A percentile compares a stretch with the other conserved stretches of the same genome.
Evolutionary conservation across 2,797 vertebrate species (phyloP).

Genomic region (Gallirallus australis): DNA sequence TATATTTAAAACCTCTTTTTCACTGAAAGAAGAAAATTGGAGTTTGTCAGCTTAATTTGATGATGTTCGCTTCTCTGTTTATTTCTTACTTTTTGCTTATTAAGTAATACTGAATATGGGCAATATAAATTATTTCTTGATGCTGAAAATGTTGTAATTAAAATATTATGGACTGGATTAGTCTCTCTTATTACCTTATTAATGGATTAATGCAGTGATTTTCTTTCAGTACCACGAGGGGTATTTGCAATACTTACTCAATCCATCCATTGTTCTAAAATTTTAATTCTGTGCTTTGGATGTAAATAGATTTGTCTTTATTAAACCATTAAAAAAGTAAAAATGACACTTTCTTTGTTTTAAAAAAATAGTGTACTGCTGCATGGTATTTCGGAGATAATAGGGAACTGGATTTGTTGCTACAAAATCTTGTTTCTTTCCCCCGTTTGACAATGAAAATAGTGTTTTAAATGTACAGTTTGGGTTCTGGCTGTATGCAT

Average conservation of each 20-base stretch:
- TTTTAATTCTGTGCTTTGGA: not conserved
- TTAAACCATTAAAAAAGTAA: not conserved
- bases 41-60: conserved; percentile 22
- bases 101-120: not conserved
- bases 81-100: conserved; percentile 40
- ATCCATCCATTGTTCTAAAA: conserved; percentile 11
- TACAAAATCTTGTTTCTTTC: not conserved
- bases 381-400: not conserved
- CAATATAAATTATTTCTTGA: not conserved
- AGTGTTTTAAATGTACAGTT: not conserved
- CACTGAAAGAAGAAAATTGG: not conserved
- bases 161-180: conserved; percentile 22
- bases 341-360: conserved; percentile 16
- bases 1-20: not conserved
- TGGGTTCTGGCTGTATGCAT: not conserved
- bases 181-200: conserved; percentile 3
- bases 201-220: conserved; percentile 30
- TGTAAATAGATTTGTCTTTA: not conserved
- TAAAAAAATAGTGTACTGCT: not conserved
- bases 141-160: conserved; percentile 15
- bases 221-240: conserved; percentile 10
- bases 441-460: not conserved
- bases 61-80: not conserved
- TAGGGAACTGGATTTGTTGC: not conserved
- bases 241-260: not conserved